Conservation (phyloP, 2,888 invertebrate genomes). For the Odontocerum albicorne region DNA sequence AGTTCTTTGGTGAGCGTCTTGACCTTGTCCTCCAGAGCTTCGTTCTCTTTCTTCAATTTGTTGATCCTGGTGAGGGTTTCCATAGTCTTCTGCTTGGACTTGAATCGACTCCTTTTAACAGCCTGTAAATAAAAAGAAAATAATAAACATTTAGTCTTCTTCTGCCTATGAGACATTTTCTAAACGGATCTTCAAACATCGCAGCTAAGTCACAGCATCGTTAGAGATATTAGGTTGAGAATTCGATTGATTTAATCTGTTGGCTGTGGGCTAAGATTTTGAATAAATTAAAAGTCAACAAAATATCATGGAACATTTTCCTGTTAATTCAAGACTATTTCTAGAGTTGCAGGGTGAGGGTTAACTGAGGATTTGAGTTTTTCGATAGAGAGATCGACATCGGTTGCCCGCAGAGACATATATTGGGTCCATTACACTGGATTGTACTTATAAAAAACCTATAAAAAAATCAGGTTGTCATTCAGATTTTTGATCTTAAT, state of each 20-base stretch:
- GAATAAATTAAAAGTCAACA: too few species aligned
- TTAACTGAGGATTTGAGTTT: too few species aligned
- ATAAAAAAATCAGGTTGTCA: too few species aligned
- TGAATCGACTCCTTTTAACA: constrained; percentile 79
- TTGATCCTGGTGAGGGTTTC: constrained; percentile 76
- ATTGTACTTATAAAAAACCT: too few species aligned
- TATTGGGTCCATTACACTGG: too few species aligned
- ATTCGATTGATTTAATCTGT: too few species aligned
- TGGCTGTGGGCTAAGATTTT: background rate
- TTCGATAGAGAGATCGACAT: too few species aligned
- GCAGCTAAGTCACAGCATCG: background rate
- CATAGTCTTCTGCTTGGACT: constrained; percentile 75
- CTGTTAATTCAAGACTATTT: too few species aligned
- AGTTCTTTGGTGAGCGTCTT: constrained; percentile 79
- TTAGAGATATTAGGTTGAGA: background rate
- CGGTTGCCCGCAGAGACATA: too few species aligned
- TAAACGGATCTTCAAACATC: background rate
- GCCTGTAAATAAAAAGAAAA: constrained; percentile 56
- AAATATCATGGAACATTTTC: too few species aligned
- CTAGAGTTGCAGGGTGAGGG: too few species aligned
- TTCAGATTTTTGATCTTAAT: too few species aligned
- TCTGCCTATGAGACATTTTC: background rate
- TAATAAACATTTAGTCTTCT: background rate
- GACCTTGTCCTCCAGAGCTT: constrained; percentile 77
- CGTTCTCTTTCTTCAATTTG: constrained; percentile 76